phyloP scores from a whole-genome alignment of 2,888 invertebrate species.

The Eretmocerus hayati region DNA sequence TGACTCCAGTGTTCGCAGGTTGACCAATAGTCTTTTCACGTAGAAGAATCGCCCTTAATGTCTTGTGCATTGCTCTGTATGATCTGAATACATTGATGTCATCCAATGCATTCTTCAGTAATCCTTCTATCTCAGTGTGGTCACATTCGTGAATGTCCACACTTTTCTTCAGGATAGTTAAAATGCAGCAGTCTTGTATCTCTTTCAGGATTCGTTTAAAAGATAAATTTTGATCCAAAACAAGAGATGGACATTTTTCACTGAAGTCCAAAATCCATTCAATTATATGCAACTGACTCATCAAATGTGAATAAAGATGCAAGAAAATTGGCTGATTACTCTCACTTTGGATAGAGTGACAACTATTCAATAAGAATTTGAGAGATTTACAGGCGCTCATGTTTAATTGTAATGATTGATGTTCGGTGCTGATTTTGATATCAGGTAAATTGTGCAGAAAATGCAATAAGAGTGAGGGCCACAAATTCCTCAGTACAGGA shows the following conservation, averaged over 20 bases:
- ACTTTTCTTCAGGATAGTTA: conserved; percentile 33
- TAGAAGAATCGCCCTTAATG: conserved; percentile 33
- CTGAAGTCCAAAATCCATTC: conserved; percentile 30
- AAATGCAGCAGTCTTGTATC: conserved; percentile 29
- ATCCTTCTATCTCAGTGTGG: conserved; percentile 25
- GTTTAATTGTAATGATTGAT: conserved; percentile 22
- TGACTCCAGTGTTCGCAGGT: conserved; percentile 19
- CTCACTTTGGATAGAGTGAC: conserved; percentile 18
- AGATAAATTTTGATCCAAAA: conserved; percentile 15
- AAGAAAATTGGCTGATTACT: conserved; percentile 26
- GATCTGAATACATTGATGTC: conserved; percentile 29
- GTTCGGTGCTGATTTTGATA: conserved; percentile 18
- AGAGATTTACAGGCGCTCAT: conserved; percentile 28
- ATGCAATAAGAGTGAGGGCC: conserved; percentile 35
- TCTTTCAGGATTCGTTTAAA: conserved; percentile 30
- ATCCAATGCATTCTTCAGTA: conserved; percentile 28
- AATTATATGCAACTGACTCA: conserved; percentile 28
- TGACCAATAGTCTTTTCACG: conserved; percentile 26
- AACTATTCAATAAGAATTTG: conserved; percentile 31
- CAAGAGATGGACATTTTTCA: background rate
- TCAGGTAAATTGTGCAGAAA: conserved; percentile 29
- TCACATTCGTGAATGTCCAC: conserved; percentile 34
- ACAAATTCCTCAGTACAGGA: conserved; percentile 30
- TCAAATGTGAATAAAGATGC: conserved; percentile 25
- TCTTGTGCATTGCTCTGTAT: conserved; percentile 32